Conservation (phyloP, 2,797 vertebrate species). For the Acridotheres tristis region DNA sequence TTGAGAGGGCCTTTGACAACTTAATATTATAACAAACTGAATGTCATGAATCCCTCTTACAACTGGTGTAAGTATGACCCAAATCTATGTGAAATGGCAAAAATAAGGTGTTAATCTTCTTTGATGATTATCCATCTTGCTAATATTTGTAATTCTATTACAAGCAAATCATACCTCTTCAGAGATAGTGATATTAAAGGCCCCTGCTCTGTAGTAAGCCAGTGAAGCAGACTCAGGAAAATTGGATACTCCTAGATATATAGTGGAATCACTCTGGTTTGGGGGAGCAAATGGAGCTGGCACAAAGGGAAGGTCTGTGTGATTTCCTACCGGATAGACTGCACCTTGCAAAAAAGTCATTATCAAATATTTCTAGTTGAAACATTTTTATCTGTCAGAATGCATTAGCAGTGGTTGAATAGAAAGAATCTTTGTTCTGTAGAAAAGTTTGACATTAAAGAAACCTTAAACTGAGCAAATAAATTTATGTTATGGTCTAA, state of each 20-base stretch:
- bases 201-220: slow-evolving; percentile 80
- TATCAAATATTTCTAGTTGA: background rate
- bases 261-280: slow-evolving; percentile 74
- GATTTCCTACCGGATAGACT: slow-evolving; percentile 54
- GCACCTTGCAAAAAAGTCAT: slow-evolving; percentile 55
- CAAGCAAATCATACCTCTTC: slow-evolving; percentile 70
- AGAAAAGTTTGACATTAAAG: background rate
- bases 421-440: background rate
- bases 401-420: background rate
- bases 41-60: background rate
- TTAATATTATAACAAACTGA: background rate
- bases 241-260: slow-evolving; percentile 82
- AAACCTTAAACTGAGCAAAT: background rate
- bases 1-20: background rate
- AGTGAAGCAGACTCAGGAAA: slow-evolving; percentile 83
- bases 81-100: background rate
- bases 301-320: slow-evolving; percentile 75
- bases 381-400: background rate
- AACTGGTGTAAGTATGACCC: background rate
- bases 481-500: background rate
- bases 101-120: background rate
- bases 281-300: slow-evolving; percentile 76
- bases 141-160: background rate
- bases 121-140: background rate
- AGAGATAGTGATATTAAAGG: slow-evolving; percentile 77